phyloP scores from a whole-genome alignment of 2,888 invertebrate genomes.

The Scotopteryx bipunctaria region DNA sequence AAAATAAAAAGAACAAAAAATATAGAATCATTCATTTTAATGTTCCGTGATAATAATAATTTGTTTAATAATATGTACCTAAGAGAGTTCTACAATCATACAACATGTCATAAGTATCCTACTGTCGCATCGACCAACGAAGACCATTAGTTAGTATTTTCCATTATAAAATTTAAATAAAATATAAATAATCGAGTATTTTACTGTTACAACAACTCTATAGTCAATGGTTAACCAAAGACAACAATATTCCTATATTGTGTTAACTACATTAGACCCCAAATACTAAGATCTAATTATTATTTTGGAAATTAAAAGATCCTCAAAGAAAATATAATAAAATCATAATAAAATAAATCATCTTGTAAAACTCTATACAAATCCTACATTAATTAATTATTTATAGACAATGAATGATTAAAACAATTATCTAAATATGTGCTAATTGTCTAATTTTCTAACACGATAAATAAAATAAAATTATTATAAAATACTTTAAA shows the following conservation, averaged over 20 bases:
- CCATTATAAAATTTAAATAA: constrained; percentile 74
- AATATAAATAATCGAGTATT: constrained; percentile 83
- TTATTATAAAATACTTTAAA: constrained; percentile 23
- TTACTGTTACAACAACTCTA: constrained; percentile 75
- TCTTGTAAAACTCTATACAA: constrained; percentile 53
- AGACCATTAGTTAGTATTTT: constrained; percentile 66
- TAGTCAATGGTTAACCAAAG: constrained; percentile 75
- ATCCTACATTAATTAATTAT: constrained; percentile 23
- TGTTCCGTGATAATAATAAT: constrained; percentile 75
- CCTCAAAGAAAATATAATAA: constrained; percentile 60
- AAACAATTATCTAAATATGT: constrained; percentile 30
- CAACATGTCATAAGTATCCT: constrained; percentile 64
- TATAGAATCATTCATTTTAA: constrained; percentile 78
- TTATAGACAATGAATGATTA: constrained; percentile 25
- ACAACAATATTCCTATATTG: constrained; percentile 50
- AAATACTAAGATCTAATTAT: constrained; percentile 49
- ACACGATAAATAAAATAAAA: constrained; percentile 30
- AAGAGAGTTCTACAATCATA: constrained; percentile 75
- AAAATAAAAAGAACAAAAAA: constrained; percentile 48
- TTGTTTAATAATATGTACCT: constrained; percentile 67
- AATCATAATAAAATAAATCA: constrained; percentile 50
- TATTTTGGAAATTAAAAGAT: constrained; percentile 67
- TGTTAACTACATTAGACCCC: constrained; percentile 44
- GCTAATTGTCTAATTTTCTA: constrained; percentile 31
- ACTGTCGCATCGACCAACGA: constrained; percentile 72